Evolutionary conservation across 1,140 invertebrate species (phyloP), one percentile per base, ranked within the genome.

Genomic region (Calliphora vicina): DNA sequence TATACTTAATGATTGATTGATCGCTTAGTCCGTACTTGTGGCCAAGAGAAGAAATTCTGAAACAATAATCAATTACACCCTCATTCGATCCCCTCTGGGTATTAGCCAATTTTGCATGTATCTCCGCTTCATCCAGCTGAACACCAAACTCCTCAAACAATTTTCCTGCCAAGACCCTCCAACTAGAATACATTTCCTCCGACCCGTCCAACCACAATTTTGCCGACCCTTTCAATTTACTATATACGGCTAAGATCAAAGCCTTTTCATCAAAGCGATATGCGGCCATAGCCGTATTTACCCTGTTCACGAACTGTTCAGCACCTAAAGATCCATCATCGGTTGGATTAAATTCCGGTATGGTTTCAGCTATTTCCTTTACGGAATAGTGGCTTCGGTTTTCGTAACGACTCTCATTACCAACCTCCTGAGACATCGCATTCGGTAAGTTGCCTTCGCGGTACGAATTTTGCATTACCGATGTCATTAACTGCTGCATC

Each of bases 291-390:
- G 78, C 67, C 20, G 27, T 78, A 74, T 84, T 82, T 1, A 84
- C 78, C 1, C 78, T 35, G 17, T 83, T 61, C n/a, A 84, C 42
- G 27, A 84, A 84, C 35, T 83, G 78, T 23, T 84, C 78, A 5
- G 76, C 84, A 10, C 76, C n/a, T 8, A 83, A 50, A 12, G 67
- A 76, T 1, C 20, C 5, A 50, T 84, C 83, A 26, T 81, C 27
- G 2, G 78, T 83, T 15, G 50, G 82, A 72, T 83, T 23, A 42
- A 80, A 83, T 17, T 67, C 67, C n/a, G 83, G 81, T 20, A 82
- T 67, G 3, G 74, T 80, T 61, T 82, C 74, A 17, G 81, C 81
- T 15, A 82, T 84, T 57, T 84, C 81, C 74, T 80, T 84, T 6
- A 84, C 83, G 10, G 82, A 82, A 57, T 82, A 29, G 6, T 25